Conservation (phyloP, 2,797 vertebrate genomes). For the Octomys mimax region DNA sequence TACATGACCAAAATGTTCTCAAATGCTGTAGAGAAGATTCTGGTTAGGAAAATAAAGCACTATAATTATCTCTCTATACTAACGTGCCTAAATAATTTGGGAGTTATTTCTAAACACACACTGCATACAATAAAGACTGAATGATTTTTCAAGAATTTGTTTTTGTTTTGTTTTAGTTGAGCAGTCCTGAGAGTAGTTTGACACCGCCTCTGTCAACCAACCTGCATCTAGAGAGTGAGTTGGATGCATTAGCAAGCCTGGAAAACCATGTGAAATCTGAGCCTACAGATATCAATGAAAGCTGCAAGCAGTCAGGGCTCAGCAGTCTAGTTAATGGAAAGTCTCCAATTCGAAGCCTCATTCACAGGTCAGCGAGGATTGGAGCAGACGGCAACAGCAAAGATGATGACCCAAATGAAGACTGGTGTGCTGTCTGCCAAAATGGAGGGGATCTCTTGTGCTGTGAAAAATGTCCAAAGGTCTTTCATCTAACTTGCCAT, state of each 20-base stretch:
- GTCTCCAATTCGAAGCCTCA: constrained; percentile 87
- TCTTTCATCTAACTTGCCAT: constrained; percentile 99
- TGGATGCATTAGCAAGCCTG: constrained; percentile 90
- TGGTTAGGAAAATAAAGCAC: constrained; percentile 16
- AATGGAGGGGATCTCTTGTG: constrained; percentile 98
- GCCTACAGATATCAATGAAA: constrained; percentile 90
- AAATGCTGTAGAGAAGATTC: constrained; percentile 5
- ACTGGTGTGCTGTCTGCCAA: constrained; percentile 99
- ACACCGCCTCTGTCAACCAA: constrained; percentile 93
- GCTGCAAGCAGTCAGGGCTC: constrained; percentile 90
- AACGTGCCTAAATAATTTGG: background rate
- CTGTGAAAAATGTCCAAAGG: constrained; percentile 99
- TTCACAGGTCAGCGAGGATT: constrained; percentile 88
- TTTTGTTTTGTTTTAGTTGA: constrained; percentile 91
- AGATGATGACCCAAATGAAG: constrained; percentile 98
- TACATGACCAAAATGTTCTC: background rate
- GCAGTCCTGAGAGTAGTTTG: constrained; percentile 95
- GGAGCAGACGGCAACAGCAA: constrained; percentile 90
- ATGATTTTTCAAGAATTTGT: constrained; percentile 44
- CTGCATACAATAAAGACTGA: background rate
- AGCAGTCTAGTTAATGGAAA: constrained; percentile 93
- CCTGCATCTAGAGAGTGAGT: constrained; percentile 91
- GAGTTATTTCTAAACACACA: constrained; percentile 12
- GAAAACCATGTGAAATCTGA: constrained; percentile 96
- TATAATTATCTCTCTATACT: background rate